Base-by-base conservation (phyloP, 2,113 vertebrate species). In the Triplophysa siluroides region DNA sequence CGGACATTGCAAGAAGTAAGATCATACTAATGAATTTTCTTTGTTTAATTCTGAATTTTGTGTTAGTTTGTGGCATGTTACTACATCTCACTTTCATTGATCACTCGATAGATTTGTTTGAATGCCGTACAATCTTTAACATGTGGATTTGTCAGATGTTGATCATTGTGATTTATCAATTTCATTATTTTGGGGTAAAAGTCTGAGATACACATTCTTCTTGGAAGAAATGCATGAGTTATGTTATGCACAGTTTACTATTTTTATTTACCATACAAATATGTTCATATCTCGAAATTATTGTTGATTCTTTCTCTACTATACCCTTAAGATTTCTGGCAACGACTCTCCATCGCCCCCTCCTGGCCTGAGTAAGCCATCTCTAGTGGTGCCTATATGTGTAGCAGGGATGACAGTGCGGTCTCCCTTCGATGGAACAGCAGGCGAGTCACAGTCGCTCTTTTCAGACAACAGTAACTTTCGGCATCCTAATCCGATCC, bases 391-490 rank as follows among this genome's bases (percentile, higher is more conserved):
- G 88, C 94, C 95, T 88, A 92, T 95, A 90, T 95, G 91, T 86
- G 93, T 95, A 89, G 90, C 94, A 16, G 94, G 94, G 88, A 93
- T 95, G 90, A 94, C 93, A 77, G 90, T 92, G n/a, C 91, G 93
- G 70, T 96, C 95, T 2, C 95, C 94, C 63, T 96, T 96, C 66
- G 95, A 97, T 87, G 95, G 93, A 41, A 93, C 94, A 78, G 91
- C 93, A 64, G 94, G 95, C 76, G 95, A 96, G 90, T 97, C 95
- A 80, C 96, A 97, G 90, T 97, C 96, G 0, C 92, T 97, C 76
- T 97, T 97, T 87, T 97, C 96, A 83, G 95, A 96, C 92, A 97
- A 96, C 89, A 90, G 89, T 66, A 92, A 91, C 81, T 97, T 97
- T 68, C 92, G 95, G 56, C 95, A 96, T 83, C 96, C 95, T 41